These are phyloP conservation scores for Hylyphantes graminicola DNA, from an alignment of 1,140 invertebrate species.

Conservation along the genomic window DNA sequence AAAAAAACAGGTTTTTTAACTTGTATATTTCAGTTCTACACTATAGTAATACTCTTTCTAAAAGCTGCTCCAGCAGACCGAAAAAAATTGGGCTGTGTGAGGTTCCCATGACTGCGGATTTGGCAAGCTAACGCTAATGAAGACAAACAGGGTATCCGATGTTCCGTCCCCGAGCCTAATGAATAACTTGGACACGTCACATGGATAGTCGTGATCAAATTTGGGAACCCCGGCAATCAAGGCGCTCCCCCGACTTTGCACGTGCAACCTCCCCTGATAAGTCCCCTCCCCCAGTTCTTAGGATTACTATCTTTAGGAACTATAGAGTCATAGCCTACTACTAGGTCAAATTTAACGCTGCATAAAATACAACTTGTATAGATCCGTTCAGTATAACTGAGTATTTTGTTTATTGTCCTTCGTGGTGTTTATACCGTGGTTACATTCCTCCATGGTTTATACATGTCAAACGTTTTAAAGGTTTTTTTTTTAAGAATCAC, in stretches of 20 bases:
- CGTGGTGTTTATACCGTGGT: no score
- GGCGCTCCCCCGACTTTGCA: slow-evolving; percentile 14
- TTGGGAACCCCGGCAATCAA: slow-evolving; percentile 55
- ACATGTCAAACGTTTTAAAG: no score
- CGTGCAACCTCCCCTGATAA: slow-evolving; percentile 11
- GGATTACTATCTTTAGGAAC: slow-evolving; percentile 16
- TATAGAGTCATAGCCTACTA: no score
- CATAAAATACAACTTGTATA: no score
- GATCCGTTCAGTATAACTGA: no score
- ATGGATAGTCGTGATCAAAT: slow-evolving; percentile 45
- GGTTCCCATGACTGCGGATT: slow-evolving; percentile 1
- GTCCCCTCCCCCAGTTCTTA: background rate
- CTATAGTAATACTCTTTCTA: background rate
- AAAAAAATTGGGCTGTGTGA: slow-evolving; percentile 6
- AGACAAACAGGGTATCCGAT: slow-evolving; percentile 57
- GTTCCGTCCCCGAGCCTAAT: slow-evolving; percentile 41
- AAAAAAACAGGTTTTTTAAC: no score
- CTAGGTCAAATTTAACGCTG: no score
- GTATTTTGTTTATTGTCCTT: no score
- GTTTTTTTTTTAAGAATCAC: no score
- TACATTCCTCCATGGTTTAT: no score
- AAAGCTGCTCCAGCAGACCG: slow-evolving; percentile 2
- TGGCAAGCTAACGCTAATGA: slow-evolving; percentile 42
- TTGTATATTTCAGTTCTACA: no score
- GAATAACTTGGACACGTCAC: slow-evolving; percentile 58